A percentile compares a stretch with the other conserved stretches of the same genome.
Conservation (phyloP, 2,888 invertebrate species). For the Proisotoma minuta region DNA sequence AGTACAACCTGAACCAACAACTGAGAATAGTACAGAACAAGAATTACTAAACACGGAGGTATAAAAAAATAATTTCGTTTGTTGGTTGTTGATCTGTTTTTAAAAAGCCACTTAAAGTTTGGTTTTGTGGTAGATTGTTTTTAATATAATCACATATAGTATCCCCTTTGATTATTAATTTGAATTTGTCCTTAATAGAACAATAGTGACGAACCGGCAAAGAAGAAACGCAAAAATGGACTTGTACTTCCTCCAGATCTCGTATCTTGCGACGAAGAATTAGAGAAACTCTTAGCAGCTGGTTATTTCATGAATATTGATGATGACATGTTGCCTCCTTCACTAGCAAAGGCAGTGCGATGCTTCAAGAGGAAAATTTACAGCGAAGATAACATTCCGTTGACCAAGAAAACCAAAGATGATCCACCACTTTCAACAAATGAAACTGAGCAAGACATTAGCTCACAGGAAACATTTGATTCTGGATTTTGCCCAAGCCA, state of each 20-base stretch:
- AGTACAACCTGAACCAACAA: no score
- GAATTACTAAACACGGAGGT: no score
- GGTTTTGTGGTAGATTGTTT: not conserved
- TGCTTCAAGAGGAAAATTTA: constrained; percentile 12
- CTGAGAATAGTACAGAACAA: constrained; percentile 6
- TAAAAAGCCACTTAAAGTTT: no score
- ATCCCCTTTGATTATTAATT: not conserved
- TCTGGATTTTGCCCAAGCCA: no score
- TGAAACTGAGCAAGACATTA: constrained; percentile 13
- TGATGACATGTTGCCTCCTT: constrained; percentile 20
- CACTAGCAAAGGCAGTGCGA: constrained; percentile 18
- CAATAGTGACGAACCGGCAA: no score
- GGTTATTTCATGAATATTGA: constrained; percentile 3
- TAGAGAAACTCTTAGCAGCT: constrained; percentile 1
- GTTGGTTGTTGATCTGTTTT: no score
- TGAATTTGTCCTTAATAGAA: no score
- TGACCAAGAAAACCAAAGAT: constrained; percentile 3
- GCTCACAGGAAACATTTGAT: no score
- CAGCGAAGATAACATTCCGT: constrained; percentile 17
- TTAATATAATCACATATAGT: not conserved
- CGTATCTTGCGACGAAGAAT: constrained; percentile 26
- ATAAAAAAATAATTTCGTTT: no score
- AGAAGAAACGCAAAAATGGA: not conserved
- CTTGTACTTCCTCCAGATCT: constrained; percentile 21
- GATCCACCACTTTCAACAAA: no score